A percentile compares a stretch with the other conserved stretches of the same genome.
These are phyloP conservation scores for Acrobasis suavella DNA, from an alignment of 2,888 invertebrate species.

Conservation along the genomic window DNA sequence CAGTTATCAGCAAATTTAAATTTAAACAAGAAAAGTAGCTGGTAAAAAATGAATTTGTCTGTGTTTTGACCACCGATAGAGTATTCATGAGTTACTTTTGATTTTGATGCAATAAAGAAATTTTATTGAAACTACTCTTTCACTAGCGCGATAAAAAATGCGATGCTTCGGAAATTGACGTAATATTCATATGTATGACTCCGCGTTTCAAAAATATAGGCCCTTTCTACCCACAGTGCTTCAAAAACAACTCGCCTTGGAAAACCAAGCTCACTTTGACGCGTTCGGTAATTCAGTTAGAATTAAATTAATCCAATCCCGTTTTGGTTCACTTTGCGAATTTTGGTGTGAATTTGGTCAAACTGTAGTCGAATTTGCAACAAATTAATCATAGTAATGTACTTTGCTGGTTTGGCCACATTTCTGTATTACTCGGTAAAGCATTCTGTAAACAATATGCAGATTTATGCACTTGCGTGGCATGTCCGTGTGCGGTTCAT, in stretches of 20 bases:
- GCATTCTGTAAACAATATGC: slow-evolving; percentile 24
- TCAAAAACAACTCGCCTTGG: slow-evolving; percentile 56
- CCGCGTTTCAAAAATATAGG: no score
- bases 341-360: slow-evolving; percentile 19
- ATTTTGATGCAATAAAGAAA: no score
- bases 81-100: no score
- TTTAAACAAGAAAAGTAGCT: no score
- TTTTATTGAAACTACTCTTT: no score
- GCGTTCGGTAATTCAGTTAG: slow-evolving; percentile 47
- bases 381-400: slow-evolving; percentile 13
- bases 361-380: slow-evolving; percentile 18
- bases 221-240: slow-evolving; percentile 40
- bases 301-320: slow-evolving; percentile 43
- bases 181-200: no score
- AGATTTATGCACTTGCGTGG: slow-evolving; percentile 31
- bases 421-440: slow-evolving; percentile 9
- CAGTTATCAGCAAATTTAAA: no score
- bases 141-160: no score
- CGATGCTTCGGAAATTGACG: no score
- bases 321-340: slow-evolving; percentile 32
- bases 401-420: slow-evolving; percentile 6
- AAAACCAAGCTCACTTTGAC: slow-evolving; percentile 47
- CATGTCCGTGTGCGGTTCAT: slow-evolving; percentile 29
- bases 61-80: no score
- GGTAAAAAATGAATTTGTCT: no score